Base-by-base conservation (phyloP, 2,888 invertebrate genomes). In the Hartigia nigra region DNA sequence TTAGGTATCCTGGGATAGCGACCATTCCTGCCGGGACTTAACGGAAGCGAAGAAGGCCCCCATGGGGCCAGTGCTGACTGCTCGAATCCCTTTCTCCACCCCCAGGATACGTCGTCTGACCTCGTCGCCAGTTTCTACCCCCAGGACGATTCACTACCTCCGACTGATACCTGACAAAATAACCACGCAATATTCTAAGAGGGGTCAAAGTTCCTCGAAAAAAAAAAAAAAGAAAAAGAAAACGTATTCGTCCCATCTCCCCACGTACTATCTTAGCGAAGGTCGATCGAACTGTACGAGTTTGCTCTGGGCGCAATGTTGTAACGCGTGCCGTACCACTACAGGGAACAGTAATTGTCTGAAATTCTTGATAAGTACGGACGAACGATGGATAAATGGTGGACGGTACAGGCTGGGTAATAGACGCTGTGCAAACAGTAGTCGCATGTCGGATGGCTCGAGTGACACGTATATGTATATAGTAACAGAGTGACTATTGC, bases 51-150 rank as follows among this genome's bases (percentile, higher is more conserved):
- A 83, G 85, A 89, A 88, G 87, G 88, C 88, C 90, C 90, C 88
- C 87, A 85, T 86, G 91, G 90, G 90, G 87, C 84, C 82, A 83
- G 80, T 84, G 85, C 85, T 87, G 87, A 87, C 88, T 87, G 87
- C 86, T 88, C n/a, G n/a, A n/a, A n/a, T n/a, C 84, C 86, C 86
- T 86, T 87, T 86, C 88, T n/a, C n/a, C n/a, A n/a, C 81, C 82
- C 88, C 81, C 82, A 87, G 87, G 86, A 87, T 87, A 82, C 81
- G 80, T 81, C 79, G 79, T 85, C 84, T 83, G 83, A 84, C 82
- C 81, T 84, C 83, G 80, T 82, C 83, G 79, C 80, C 77, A 75
- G 23, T 55, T 23, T 55, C 55, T 23, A 55, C 55, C 55, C 55
- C 55, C 55, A 55, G 9, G 55, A 55, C 55, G 23, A 55, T 55